phyloP scores from a whole-genome alignment of 2,797 vertebrate species.

The Smutsia gigantea region DNA sequence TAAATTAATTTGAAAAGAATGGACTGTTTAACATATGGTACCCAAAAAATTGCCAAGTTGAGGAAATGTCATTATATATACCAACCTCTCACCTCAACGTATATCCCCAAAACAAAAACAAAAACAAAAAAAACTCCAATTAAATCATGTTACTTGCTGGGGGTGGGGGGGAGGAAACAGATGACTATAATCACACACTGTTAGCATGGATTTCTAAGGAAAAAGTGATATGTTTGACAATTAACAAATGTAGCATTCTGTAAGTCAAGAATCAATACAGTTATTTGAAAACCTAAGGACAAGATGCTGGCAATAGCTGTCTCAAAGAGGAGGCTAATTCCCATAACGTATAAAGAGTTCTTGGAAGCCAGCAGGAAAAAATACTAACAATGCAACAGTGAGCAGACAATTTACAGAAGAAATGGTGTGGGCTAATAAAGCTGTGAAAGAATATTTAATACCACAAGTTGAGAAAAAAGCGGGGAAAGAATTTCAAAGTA shows the following conservation, averaged over 20 bases:
- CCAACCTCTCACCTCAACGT: not conserved
- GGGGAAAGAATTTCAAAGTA: not conserved
- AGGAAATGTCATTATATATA: conserved; percentile 26
- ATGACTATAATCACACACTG: not conserved
- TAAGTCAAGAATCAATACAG: conserved; percentile 8
- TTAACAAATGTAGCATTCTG: not conserved
- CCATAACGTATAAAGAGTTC: not conserved
- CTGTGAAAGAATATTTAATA: not conserved
- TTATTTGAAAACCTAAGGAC: not conserved
- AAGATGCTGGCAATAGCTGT: not conserved
- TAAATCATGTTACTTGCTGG: not conserved
- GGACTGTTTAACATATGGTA: not conserved
- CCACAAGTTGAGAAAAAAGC: not conserved
- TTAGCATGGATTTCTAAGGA: not conserved
- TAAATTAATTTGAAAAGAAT: conserved; percentile 46
- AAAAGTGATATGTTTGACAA: not conserved
- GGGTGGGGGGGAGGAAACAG: not conserved
- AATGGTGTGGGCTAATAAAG: not conserved
- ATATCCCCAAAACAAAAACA: conserved; percentile 1
- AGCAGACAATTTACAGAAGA: not conserved
- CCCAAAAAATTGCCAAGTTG: conserved; percentile 15
- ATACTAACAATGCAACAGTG: not conserved
- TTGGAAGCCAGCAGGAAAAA: conserved; percentile 13
- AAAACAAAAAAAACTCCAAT: not conserved
- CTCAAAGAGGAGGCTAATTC: not conserved